Evolutionary conservation across 2,113 vertebrate species (phyloP), one percentile per base, ranked within the genome.

Genomic region (Lipotes vexillifer): DNA sequence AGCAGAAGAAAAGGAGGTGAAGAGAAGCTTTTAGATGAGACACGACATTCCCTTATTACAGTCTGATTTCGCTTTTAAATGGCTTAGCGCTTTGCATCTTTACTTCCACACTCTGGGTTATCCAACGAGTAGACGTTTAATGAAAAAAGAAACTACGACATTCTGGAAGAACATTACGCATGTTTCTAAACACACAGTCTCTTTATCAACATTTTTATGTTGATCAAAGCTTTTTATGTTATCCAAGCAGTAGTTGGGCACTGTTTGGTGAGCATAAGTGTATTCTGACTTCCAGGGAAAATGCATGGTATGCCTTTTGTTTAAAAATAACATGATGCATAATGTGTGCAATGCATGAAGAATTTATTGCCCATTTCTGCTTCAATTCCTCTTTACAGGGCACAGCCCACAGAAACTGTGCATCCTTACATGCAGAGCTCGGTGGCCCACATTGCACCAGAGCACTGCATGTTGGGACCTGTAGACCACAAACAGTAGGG

Each of bases 1-100:
- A 72, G 97, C 97, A 94, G 27, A 44, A 97, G 95, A 98, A 98
- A 98, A 97, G 97, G 96, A 98, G 97, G 97, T 97, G 94, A 98
- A 80, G 95, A 97, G 97, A 97, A 84, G 93, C 96, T 98, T 98
- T 97, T 97, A 98, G 98, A 98, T 98, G 98, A 98, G 98, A 98
- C 97, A 98, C 97, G 98, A 96, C 98, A 96, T 98, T 98, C 44
- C 89, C 97, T 98, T 98, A 98, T 98, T 98, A 97, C 98, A 98
- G 97, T 90, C 97, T 98, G 98, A 97, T 98, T 98, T 97, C 95
- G 97, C 97, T 85, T 98, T 97, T 96, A 96, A 98, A 57, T 89
- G 80, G 80, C 97, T 97, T 86, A 85, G 95, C 69, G 90, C 92
- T 98, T 88, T 66, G 75, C 89, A 63, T 17, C 3, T 80, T 80